Evolutionary conservation across 2,888 invertebrate species (phyloP).

Genomic region (Thera britannica): DNA sequence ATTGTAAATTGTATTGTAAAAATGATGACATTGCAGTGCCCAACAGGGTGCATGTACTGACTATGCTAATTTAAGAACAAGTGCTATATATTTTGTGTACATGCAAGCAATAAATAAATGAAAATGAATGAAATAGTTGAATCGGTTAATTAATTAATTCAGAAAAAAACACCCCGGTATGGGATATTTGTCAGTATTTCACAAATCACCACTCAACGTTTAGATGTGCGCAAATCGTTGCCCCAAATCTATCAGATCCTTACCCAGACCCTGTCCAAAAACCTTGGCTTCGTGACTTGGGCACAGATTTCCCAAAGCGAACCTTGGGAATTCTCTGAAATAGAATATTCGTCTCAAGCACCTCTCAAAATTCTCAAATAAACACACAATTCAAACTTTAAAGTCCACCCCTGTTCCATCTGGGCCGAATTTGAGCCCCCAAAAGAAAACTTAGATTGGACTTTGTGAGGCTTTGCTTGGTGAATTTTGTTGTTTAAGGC

Average conservation of each 20-base stretch:
- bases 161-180: too few species aligned
- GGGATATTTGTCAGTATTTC: too few species aligned
- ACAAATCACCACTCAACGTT: too few species aligned
- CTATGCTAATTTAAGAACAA: too few species aligned
- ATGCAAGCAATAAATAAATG: too few species aligned
- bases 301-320: constrained; percentile 17
- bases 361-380: constrained; percentile 38
- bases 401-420: constrained; percentile 46
- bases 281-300: constrained; percentile 14
- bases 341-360: constrained; percentile 35
- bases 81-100: too few species aligned
- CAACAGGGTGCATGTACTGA: too few species aligned
- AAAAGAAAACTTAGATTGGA: constrained; percentile 67
- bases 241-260: not conserved
- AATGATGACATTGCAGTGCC: too few species aligned
- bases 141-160: too few species aligned
- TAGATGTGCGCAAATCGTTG: too few species aligned
- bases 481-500: constrained; percentile 41
- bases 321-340: constrained; percentile 15
- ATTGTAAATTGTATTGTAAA: too few species aligned
- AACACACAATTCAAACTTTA: constrained; percentile 37
- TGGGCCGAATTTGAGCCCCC: constrained; percentile 57
- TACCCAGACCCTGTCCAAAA: not conserved
- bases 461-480: constrained; percentile 54
- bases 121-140: too few species aligned